Evolutionary conservation across 2,888 invertebrate genomes (phyloP).

Genomic region (Drosophila nr. medialis): DNA sequence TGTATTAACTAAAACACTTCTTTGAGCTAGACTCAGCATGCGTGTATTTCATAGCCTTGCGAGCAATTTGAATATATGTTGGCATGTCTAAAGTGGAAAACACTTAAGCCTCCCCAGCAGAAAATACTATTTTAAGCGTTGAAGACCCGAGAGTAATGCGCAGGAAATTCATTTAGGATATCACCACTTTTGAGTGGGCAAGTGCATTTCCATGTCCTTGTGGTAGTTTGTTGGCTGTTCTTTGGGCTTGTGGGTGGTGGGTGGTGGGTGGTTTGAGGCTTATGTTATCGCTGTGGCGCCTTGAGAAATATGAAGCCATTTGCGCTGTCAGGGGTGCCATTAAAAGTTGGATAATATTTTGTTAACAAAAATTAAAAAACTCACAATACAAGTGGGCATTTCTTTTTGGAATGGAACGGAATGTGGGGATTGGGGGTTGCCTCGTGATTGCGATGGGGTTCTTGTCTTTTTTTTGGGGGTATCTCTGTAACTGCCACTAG

Average conservation of each 20-base stretch:
- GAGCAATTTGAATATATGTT: constrained; percentile 3
- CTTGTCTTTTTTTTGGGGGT: neutral
- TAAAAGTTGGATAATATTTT: constrained; percentile 77
- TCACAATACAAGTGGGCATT: constrained; percentile 6
- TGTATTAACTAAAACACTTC: neutral
- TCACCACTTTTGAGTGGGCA: constrained; percentile 28
- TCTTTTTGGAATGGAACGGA: neutral
- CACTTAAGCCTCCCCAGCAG: constrained; percentile 4
- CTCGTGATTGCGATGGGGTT: constrained; percentile 1
- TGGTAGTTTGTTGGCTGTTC: constrained; percentile 10
- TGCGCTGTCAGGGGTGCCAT: constrained; percentile 61
- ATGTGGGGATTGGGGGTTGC: neutral
- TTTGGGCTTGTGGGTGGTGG: neutral
- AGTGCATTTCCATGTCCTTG: constrained; percentile 52
- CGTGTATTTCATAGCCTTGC: neutral
- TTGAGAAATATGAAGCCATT: constrained; percentile 52
- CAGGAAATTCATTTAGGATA: constrained; percentile 25
- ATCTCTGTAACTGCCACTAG: constrained; percentile 33
- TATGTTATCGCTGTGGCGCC: constrained; percentile 31
- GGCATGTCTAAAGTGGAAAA: neutral
- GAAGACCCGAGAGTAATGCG: constrained; percentile 2
- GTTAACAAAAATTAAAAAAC: constrained; percentile 66
- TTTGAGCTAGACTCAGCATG: neutral
- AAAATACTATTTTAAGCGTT: neutral
- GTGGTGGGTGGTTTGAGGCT: neutral